A percentile compares a stretch with the other conserved stretches of the same genome.
Evolutionary conservation across 2,888 invertebrate genomes (phyloP).

Genomic region (Agelastica alni): DNA sequence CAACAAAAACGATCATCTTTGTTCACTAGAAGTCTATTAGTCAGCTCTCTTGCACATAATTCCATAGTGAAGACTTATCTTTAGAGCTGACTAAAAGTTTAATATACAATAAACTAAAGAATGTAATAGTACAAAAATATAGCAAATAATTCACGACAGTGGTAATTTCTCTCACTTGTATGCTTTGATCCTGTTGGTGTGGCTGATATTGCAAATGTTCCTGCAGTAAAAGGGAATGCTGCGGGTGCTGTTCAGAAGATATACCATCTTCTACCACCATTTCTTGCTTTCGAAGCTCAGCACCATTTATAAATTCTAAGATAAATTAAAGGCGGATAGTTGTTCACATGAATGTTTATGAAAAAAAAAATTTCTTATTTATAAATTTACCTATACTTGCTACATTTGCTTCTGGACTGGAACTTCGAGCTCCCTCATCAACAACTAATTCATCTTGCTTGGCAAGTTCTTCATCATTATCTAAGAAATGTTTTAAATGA

Average conservation of each 20-base stretch:
- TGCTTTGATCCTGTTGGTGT: neutral
- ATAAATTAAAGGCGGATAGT: too few species aligned
- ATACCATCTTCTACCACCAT: neutral
- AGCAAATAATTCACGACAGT: too few species aligned
- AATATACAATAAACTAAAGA: too few species aligned
- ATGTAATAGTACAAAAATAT: too few species aligned
- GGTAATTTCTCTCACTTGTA: neutral
- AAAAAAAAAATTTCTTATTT: too few species aligned
- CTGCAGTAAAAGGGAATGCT: neutral
- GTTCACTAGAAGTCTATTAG: too few species aligned
- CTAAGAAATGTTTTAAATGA: constrained; percentile 52
- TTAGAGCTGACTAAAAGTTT: too few species aligned
- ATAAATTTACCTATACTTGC: constrained; percentile 27
- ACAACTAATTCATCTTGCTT: constrained; percentile 43
- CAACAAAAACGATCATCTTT: too few species aligned
- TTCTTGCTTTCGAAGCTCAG: neutral
- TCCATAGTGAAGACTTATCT: too few species aligned
- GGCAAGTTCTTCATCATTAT: constrained; percentile 48
- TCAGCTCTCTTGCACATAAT: too few species aligned
- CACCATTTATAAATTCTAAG: constrained; percentile 5
- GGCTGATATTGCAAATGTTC: neutral
- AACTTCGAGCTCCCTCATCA: constrained; percentile 18
- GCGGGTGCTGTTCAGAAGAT: neutral
- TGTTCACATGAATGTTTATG: too few species aligned
- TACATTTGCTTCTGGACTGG: constrained; percentile 40